A percentile compares a stretch with the other conserved stretches of the same genome.
phyloP scores from a whole-genome alignment of 2,888 invertebrate genomes.

The Villa cingulata region DNA sequence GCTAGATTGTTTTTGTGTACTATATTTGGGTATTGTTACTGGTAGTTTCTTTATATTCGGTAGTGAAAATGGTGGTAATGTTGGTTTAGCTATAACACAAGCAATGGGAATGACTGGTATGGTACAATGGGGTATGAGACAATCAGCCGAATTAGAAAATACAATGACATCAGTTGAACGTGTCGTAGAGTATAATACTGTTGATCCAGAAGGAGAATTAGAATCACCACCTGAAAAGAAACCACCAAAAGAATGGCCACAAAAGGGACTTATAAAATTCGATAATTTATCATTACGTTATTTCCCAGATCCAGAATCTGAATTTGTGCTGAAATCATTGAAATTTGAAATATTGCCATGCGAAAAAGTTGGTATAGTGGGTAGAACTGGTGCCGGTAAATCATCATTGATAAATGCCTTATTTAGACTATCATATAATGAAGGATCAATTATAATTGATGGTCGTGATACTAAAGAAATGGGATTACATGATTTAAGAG shows the following conservation, averaged over 20 bases:
- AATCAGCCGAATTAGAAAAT: slow-evolving; percentile 78
- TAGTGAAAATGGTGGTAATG: slow-evolving; percentile 54
- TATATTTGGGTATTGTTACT: slow-evolving; percentile 76
- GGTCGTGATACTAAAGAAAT: slow-evolving; percentile 53
- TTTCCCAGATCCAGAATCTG: slow-evolving; percentile 43
- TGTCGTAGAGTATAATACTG: slow-evolving; percentile 50
- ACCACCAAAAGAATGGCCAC: slow-evolving; percentile 59
- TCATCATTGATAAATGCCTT: slow-evolving; percentile 55
- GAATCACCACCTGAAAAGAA: slow-evolving; percentile 51
- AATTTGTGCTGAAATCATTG: slow-evolving; percentile 60
- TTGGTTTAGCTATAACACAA: slow-evolving; percentile 67
- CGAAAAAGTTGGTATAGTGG: slow-evolving; percentile 59
- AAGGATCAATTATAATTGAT: slow-evolving; percentile 72
- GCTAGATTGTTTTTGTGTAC: slow-evolving; percentile 75
- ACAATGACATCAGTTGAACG: slow-evolving; percentile 84
- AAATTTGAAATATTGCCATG: slow-evolving; percentile 46
- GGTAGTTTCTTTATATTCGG: slow-evolving; percentile 66
- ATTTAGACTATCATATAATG: slow-evolving; percentile 64
- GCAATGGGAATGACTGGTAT: slow-evolving; percentile 62
- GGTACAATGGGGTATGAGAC: slow-evolving; percentile 74
- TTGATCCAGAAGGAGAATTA: slow-evolving; percentile 40
- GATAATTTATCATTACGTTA: slow-evolving; percentile 58
- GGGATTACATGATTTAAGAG: slow-evolving; percentile 60
- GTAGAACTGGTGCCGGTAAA: slow-evolving; percentile 63
- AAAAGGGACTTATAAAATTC: slow-evolving; percentile 54